Evolutionary conservation across 2,113 vertebrate genomes (phyloP).

Genomic region (Hypomesus transpacificus): DNA sequence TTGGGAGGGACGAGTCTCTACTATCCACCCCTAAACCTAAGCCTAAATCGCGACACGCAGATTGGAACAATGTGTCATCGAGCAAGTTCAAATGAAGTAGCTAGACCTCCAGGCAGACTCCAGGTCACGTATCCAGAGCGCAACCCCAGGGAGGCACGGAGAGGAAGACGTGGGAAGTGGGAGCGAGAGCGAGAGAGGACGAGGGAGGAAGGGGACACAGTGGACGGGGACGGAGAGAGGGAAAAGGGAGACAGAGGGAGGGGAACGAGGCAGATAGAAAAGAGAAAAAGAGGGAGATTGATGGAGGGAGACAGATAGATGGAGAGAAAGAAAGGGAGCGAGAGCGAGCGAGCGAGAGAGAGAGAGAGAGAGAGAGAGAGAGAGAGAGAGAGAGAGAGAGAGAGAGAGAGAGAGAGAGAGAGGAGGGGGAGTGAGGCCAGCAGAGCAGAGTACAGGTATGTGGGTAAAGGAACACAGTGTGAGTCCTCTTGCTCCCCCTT

Average conservation of each 20-base stretch:
- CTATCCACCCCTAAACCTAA: too few relatives aligned
- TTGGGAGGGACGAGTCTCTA: too few relatives aligned
- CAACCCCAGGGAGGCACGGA: not conserved
- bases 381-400: not conserved
- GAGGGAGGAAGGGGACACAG: not conserved
- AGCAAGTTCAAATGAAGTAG: too few relatives aligned
- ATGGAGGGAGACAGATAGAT: constrained; percentile 11
- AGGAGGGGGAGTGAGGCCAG: constrained; percentile 13
- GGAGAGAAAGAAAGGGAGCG: constrained; percentile 6
- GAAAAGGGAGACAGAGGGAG: not conserved
- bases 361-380: not conserved
- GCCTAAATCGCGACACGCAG: too few relatives aligned
- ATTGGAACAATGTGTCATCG: too few relatives aligned
- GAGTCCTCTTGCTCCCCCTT: constrained; percentile 25
- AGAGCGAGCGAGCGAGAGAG: constrained; percentile 15
- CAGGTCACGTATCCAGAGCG: too few relatives aligned
- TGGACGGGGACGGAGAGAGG: not conserved
- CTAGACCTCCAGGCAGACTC: too few relatives aligned
- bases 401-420: constrained; percentile 12
- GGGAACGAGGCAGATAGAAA: constrained; percentile 12
- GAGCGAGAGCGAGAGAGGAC: not conserved
- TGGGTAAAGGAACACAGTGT: constrained; percentile 57
- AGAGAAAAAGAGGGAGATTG: constrained; percentile 25
- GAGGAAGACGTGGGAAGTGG: constrained; percentile 1
- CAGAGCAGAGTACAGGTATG: constrained; percentile 46